Evolutionary conservation across 2,113 vertebrate species (phyloP), one percentile per base, ranked within the genome.

Genomic region (Tiliqua scincoides): DNA sequence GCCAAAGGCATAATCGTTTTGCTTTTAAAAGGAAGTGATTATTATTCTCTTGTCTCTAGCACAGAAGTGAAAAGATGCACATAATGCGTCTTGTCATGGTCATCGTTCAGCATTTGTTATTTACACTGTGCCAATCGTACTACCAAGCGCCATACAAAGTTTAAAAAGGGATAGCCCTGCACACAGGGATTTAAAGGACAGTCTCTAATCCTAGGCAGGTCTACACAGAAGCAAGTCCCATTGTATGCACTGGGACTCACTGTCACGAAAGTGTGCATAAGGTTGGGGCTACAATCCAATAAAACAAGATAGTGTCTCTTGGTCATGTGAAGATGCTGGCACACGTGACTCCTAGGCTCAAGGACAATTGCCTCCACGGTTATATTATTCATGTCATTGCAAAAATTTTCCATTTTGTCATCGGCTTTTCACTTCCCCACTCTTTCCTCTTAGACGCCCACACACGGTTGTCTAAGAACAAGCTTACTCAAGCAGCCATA

Each of bases 361-460:
- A 30, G 54, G 25, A 68, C 54, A 61, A 10, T 83, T 27, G 68
- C 40, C 3, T n/a, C 15, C 67, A 40, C 23, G 37, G 54, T 23
- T 83, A 27, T 61, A 27, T 72, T 25, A 52, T 57, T 21, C 17
- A 83, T 18, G 57, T 37, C 67, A 48, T 70, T 32, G 18, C 14
- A n/a, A 68, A n/a, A 79, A 25, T 25, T 70, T 79, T 71, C 76
- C 35, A 71, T 79, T 79, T 70, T 85, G 67, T 71, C 54, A n/a
- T 17, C 52, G 40, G 25, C 27, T 84, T 84, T 63, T 25, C 27
- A n/a, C 30, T 1, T 72, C 65, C 32, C 72, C 62, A 30, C 30
- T 25, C 18, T 59, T 85, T 61, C 4, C 2, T n/a, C 43, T 79
- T 48, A 25, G 18, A 61, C 76, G 43, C 65, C 35, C 54, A 23